Percentiles rank a stretch among this genome's conserved stretches.
Evolutionary conservation across 2,113 vertebrate genomes (phyloP).

Genomic region (Macrotus californicus): DNA sequence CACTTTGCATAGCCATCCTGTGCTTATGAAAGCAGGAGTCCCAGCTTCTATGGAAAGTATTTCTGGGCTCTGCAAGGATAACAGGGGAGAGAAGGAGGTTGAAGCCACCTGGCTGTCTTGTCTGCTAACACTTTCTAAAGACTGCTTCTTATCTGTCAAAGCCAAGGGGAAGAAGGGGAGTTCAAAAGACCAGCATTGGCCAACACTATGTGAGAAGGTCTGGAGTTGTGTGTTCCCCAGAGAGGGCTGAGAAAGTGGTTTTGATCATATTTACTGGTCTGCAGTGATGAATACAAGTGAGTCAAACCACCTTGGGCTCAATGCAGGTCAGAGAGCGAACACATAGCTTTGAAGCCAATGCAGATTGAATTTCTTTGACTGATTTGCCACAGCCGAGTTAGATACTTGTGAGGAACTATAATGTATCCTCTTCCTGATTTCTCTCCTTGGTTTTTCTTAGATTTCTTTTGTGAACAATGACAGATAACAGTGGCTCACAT

Average conservation of each 20-base stretch:
- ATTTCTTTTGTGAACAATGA: background rate
- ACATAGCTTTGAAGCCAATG: background rate
- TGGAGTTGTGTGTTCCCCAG: background rate
- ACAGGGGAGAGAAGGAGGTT: background rate
- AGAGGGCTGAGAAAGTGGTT: background rate
- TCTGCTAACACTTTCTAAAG: background rate
- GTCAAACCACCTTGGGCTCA: background rate
- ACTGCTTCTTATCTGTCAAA: background rate
- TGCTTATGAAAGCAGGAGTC: background rate
- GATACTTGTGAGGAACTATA: background rate
- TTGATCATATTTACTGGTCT: background rate
- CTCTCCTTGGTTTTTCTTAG: background rate
- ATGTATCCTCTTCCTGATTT: background rate
- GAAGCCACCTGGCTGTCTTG: background rate
- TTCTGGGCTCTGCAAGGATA: background rate
- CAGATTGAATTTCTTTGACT: background rate
- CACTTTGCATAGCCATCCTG: background rate
- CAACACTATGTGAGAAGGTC: background rate
- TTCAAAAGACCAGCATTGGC: background rate
- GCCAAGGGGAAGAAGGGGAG: background rate
- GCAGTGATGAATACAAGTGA: background rate
- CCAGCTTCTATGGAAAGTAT: background rate
- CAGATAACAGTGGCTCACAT: background rate
- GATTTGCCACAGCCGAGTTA: constrained; percentile 13
- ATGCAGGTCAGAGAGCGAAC: background rate